Base-by-base conservation (phyloP, 2,888 invertebrate species). In the Taphrorychus bicolor region DNA sequence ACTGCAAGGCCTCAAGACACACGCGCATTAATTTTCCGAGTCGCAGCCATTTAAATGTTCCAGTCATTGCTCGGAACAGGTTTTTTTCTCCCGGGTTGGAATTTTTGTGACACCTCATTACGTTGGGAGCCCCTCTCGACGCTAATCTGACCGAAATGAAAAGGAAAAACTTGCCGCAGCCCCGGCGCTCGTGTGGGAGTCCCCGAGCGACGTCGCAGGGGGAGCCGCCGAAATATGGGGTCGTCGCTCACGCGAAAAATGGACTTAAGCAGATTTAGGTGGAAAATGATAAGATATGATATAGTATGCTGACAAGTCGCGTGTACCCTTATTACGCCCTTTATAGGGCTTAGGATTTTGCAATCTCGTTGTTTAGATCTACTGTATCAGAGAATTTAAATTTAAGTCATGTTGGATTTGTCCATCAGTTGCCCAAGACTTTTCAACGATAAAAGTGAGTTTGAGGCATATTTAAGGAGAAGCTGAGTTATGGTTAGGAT, bases 211-310 rank as follows among this genome's bases (percentile, higher is more conserved):
- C 58, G 7, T 16, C 17, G n/a, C 40, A 7, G 32, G 60, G 19
- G 66, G 64, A 62, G 9, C 42, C 42, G 18, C 18, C 42, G 57
- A 16, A 54, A 24, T 9, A 66, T 65, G 78, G 81, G 81, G 80
- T 80, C 79, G 75, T 76, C 78, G 79, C 69, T 79, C 78, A 78
- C 73, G 76, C 81, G 81, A 77, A 79, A 81, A 81, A 81, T 81
- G 77, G 80, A 80, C 79, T 81, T 80, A 79, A 77, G 80, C 78
- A 76, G 79, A 81, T 80, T 81, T 81, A 77, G 79, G 73, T 70
- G 70, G 70, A 70, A 71, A 70, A 71, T 67, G 71, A 71, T 70
- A 71, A 67, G 71, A 71, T 69, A 71, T 67, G 69, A 66, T 69
- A 69, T 69, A 69, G 54, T 69, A 66, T 57, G 69, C 69, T 69